A percentile compares a stretch with the other conserved stretches of the same genome.
These are phyloP conservation scores for Cheracebus regulus DNA, from an alignment of 2,797 vertebrate genomes.

Conservation along the genomic window DNA sequence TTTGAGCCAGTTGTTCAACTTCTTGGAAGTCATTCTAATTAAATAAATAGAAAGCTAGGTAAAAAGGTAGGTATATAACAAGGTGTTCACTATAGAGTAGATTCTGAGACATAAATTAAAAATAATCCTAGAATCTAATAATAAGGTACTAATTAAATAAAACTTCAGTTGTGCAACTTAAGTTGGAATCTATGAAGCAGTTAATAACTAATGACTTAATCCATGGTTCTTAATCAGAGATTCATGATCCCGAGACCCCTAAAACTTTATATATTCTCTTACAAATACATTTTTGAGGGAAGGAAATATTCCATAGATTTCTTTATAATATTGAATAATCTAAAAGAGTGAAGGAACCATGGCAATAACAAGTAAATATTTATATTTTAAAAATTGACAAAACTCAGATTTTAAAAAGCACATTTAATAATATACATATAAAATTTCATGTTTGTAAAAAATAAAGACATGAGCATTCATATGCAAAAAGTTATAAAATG, in stretches of 20 bases:
- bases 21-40: background rate
- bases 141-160: background rate
- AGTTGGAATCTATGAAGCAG: background rate
- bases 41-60: background rate
- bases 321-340: background rate
- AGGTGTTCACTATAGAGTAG: background rate
- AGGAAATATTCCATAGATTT: background rate
- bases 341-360: background rate
- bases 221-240: background rate
- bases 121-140: background rate
- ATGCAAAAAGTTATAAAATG: background rate
- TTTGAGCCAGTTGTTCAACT: background rate
- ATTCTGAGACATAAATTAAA: background rate
- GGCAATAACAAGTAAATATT: background rate
- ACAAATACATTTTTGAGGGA: background rate
- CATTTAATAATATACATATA: background rate
- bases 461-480: background rate
- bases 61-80: background rate
- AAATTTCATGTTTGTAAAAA: background rate
- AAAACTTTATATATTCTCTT: background rate
- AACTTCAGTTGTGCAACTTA: background rate
- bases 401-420: background rate
- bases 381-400: background rate
- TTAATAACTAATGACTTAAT: background rate
- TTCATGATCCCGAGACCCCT: background rate